A percentile compares a stretch with the other conserved stretches of the same genome.
Evolutionary conservation across 1,140 invertebrate species (phyloP).

Genomic region (Potamilus streckersoni): DNA sequence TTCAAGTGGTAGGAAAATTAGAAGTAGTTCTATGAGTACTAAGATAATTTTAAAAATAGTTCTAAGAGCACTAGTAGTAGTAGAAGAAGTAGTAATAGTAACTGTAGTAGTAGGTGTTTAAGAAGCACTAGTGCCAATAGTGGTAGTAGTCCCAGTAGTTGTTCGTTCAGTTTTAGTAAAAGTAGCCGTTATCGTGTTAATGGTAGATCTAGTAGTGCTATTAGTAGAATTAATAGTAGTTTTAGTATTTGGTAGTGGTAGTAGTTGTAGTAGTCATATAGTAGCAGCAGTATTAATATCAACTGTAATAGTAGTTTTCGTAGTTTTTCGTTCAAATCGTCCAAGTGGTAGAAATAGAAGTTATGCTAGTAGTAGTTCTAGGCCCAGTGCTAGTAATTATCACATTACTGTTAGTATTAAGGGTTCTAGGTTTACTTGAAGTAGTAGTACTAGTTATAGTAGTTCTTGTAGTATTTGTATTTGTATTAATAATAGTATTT

Average conservation of each 20-base stretch:
- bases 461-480: not conserved
- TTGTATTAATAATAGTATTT: not conserved
- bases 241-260: slow-evolving; percentile 10
- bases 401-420: not conserved
- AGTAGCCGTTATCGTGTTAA: slow-evolving; percentile 5
- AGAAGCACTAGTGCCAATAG: slow-evolving; percentile 5
- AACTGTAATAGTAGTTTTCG: not conserved
- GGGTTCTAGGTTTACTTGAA: not conserved
- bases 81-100: slow-evolving; percentile 11
- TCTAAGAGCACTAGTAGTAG: slow-evolving; percentile 13
- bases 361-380: not conserved
- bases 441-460: not conserved
- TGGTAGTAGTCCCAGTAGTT: slow-evolving; percentile 7
- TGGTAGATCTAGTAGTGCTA: slow-evolving; percentile 7
- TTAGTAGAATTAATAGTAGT: slow-evolving; percentile 9
- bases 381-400: not conserved
- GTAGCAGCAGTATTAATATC: not conserved
- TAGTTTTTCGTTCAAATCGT: not conserved
- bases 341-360: not conserved
- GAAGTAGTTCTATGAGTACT: not conserved
- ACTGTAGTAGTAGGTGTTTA: slow-evolving; percentile 4
- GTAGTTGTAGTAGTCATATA: slow-evolving; percentile 2
- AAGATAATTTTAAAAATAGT: slow-evolving; percentile 1
- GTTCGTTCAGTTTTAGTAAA: not conserved
- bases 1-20: no score